Evolutionary conservation across 2,797 vertebrate species (phyloP), one percentile per base, ranked within the genome.

Genomic region (Phyllotis vaccarum): DNA sequence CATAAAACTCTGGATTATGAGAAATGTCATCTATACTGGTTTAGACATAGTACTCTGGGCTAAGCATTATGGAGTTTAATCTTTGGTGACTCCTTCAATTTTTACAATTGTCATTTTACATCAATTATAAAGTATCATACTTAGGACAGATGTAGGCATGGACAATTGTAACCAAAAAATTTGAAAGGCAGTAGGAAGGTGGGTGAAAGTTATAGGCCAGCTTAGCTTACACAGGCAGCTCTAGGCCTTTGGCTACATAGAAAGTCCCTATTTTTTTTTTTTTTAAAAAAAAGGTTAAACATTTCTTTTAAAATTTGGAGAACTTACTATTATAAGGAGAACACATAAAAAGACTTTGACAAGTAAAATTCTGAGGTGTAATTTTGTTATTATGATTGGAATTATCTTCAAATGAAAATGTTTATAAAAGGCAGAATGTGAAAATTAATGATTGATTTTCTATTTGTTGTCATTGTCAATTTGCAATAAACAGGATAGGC

Each of bases 381-480:
- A 83, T 95, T 93, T 89, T 78, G 52, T 90, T 94, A 93, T 90
- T 93, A 86, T 58, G 19, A 87, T n/a, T 83, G 74, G 60, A 93
- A 91, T 80, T 92, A n/a, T 89, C 83, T 89, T 92, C 86, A 95
- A 96, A 93, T 94, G 88, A 96, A 95, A 96, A 94, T 56, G 58
- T 83, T 82, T 95, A 82, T 91, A 46, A 94, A 96, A 95, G 72
- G 13, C n/a, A 83, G n/a, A 95, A 52, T 1, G 5, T 95, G 83
- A 91, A 97, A 97, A 95, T 95, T 92, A 94, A 89, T 87, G 89
- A 97, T 96, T 93, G 95, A 97, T 96, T 97, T 97, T 93, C 85
- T 29, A 68, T 92, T 93, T 96, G 60, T 92, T 60, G 80, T 96
- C 56, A 85, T 76, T 27, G 46, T 68, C 82, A 94, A 95, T 96